Percentiles rank a stretch among this genome's conserved stretches.
Evolutionary conservation across 2,797 vertebrate species (phyloP).

Genomic region (Parauchenoglanis ngamensis): DNA sequence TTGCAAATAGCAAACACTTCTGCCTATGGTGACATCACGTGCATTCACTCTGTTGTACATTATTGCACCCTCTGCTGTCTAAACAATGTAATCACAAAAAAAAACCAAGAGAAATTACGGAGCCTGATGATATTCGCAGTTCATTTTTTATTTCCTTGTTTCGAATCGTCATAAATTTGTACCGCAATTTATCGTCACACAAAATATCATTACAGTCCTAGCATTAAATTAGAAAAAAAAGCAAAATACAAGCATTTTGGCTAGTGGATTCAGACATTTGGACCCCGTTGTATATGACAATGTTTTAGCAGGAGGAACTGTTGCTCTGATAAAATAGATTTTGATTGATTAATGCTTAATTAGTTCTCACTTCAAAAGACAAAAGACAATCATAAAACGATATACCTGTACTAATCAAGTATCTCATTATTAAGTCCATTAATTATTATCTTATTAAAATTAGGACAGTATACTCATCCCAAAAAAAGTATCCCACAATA

Average conservation of each 20-base stretch:
- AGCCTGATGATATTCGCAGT: no score
- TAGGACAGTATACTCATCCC: not conserved
- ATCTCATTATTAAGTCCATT: no score
- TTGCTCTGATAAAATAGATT: not conserved
- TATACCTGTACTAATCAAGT: not conserved
- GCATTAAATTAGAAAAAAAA: not conserved
- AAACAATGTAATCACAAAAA: no score
- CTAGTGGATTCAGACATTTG: not conserved
- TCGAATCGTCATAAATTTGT: no score
- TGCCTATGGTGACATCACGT: no score
- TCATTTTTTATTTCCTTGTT: no score
- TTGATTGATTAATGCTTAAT: not conserved
- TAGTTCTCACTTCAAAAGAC: not conserved
- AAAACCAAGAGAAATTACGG: no score
- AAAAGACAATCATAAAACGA: not conserved
- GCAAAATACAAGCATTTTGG: not conserved
- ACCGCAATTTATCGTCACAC: no score
- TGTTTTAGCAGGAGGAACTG: not conserved
- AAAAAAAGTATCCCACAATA: not conserved
- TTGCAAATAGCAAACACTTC: no score
- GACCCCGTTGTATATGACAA: not conserved
- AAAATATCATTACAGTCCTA: no score
- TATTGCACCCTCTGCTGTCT: no score
- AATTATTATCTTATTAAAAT: not conserved
- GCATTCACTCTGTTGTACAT: no score